Evolutionary conservation across 1,140 invertebrate genomes (phyloP).

Genomic region (Ganaspis sp.): DNA sequence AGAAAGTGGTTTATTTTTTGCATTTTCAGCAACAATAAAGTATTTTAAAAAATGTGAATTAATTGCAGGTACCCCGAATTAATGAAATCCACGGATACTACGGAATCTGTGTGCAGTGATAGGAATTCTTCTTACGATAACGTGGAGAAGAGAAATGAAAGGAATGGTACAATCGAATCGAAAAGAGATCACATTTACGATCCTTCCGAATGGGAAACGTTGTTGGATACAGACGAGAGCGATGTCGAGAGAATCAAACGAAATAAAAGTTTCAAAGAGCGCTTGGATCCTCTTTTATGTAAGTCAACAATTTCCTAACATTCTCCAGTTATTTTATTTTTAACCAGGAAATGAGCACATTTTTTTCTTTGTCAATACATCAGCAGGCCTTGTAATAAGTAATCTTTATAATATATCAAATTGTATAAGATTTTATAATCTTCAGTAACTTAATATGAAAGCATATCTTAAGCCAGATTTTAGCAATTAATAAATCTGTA

Average conservation of each 20-base stretch:
- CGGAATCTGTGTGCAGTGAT: constrained; percentile 72
- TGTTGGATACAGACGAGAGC: constrained; percentile 71
- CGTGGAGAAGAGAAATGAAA: constrained; percentile 76
- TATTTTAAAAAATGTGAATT: not conserved
- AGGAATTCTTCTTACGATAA: constrained; percentile 87
- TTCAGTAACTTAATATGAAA: too few species aligned
- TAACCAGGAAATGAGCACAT: not conserved
- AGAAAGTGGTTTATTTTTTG: too few species aligned
- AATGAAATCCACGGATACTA: constrained; percentile 67
- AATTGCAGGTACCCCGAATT: constrained; percentile 70
- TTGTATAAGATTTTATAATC: too few species aligned
- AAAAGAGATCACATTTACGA: constrained; percentile 65
- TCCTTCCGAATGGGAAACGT: constrained; percentile 70
- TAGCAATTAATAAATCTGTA: too few species aligned
- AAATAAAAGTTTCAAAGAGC: constrained; percentile 84
- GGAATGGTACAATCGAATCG: constrained; percentile 60
- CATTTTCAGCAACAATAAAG: not conserved
- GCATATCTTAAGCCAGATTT: too few species aligned
- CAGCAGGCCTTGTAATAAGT: too few species aligned
- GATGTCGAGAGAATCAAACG: constrained; percentile 76
- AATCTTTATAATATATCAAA: too few species aligned
- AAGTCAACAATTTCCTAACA: constrained; percentile 41
- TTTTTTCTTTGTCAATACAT: too few species aligned
- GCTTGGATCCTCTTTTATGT: constrained; percentile 79
- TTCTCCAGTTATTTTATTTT: not conserved